A percentile compares a stretch with the other conserved stretches of the same genome.
These are phyloP conservation scores for Natator depressus DNA, from an alignment of 2,113 vertebrate species.

Conservation along the genomic window DNA sequence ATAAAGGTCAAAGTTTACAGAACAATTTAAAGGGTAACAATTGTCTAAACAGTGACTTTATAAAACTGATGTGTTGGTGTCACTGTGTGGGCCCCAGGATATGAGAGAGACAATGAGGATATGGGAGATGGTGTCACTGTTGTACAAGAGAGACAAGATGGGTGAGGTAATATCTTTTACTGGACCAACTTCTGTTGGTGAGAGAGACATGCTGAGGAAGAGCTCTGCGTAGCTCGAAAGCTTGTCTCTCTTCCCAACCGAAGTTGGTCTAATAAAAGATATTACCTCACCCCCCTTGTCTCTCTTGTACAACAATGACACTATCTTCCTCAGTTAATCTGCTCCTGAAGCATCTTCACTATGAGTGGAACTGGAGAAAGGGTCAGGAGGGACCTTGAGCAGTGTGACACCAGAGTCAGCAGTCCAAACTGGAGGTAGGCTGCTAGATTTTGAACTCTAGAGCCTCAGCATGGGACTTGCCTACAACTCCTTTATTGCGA, in stretches of 20 bases:
- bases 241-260: neutral
- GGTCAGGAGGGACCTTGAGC: neutral
- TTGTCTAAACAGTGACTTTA: neutral
- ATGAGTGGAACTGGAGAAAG: neutral
- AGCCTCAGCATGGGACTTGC: neutral
- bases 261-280: neutral
- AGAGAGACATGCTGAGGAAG: neutral
- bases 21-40: neutral
- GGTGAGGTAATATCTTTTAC: neutral
- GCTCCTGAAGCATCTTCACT: neutral
- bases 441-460: neutral
- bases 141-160: neutral
- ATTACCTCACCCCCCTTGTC: neutral
- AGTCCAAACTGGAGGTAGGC: neutral
- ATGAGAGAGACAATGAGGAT: neutral
- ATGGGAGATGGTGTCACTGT: too few relatives aligned
- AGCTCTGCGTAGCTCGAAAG: neutral
- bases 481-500: neutral
- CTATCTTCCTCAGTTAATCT: neutral
- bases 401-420: neutral
- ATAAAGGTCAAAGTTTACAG: neutral
- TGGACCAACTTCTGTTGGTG: neutral
- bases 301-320: accelerated
- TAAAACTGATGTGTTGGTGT: neutral
- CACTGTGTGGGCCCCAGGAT: neutral